These are phyloP conservation scores for Cliona cf. orientalis DNA, from an alignment of 37 sponge, comb jelly and placozoan genomes.

Conservation along the genomic window DNA sequence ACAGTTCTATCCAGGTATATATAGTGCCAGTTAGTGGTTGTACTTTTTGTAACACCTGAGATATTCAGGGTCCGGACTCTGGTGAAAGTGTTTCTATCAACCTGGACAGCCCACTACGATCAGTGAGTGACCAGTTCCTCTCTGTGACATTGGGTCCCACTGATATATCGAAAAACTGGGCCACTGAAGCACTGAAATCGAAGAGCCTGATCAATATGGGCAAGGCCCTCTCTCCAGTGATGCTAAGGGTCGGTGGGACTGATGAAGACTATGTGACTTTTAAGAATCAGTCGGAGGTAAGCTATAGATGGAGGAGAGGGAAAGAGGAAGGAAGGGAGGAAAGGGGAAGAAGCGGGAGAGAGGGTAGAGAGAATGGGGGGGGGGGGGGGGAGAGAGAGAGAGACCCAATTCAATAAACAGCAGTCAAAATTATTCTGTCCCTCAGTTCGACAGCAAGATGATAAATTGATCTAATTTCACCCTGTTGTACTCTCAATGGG, in stretches of 20 bases:
- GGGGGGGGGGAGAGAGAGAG: too few relatives aligned
- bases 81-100: not conserved
- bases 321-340: too few relatives aligned
- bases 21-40: too few relatives aligned
- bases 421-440: not conserved
- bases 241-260: slow-evolving; percentile 65
- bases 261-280: slow-evolving; percentile 47
- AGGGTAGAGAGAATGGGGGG: too few relatives aligned
- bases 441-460: not conserved
- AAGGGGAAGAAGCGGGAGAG: too few relatives aligned
- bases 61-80: too few relatives aligned
- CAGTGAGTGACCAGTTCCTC: slow-evolving; percentile 34
- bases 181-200: not conserved
- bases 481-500: slow-evolving; percentile 49
- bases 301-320: too few relatives aligned
- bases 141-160: slow-evolving; percentile 30
- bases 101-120: not conserved
- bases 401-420: not conserved
- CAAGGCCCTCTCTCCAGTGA: slow-evolving; percentile 58
- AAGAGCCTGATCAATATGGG: too few relatives aligned
- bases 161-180: not conserved
- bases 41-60: too few relatives aligned
- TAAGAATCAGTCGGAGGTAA: slow-evolving; percentile 4
- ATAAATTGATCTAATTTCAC: not conserved
- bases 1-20: too few relatives aligned